Evolutionary conservation across 2,113 vertebrate species (phyloP).

Genomic region (Gallinago media): DNA sequence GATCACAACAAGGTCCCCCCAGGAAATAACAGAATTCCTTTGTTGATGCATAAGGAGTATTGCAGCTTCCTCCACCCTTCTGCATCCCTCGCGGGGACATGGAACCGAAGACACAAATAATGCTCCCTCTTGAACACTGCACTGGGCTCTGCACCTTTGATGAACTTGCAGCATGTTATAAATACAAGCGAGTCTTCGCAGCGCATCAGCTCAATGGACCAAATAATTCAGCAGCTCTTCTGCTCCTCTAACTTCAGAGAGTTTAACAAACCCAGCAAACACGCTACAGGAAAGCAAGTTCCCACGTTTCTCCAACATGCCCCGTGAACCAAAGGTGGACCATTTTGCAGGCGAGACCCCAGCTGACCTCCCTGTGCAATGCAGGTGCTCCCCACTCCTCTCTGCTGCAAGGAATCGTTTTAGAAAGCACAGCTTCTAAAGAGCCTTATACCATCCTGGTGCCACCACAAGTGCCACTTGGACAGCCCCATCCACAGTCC

Average conservation of each 20-base stretch:
- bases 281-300: fast-evolving
- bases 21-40: background rate
- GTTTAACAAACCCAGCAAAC: background rate
- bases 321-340: background rate
- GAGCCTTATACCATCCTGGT: background rate
- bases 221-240: background rate
- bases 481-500: background rate
- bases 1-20: background rate
- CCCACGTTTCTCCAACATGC: background rate
- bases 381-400: background rate
- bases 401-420: background rate
- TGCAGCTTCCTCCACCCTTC: background rate
- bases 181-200: background rate
- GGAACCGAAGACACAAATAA: fast-evolving
- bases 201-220: background rate
- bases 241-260: background rate
- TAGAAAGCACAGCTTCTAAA: background rate
- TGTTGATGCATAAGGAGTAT: background rate
- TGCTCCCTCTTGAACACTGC: fast-evolving
- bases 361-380: background rate
- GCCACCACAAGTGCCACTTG: fast-evolving
- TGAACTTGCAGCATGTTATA: background rate
- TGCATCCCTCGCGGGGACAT: fast-evolving
- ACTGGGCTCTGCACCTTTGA: background rate
- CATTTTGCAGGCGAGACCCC: background rate